Conservation (phyloP, 2,797 vertebrate genomes). For the Phaenicophaeus curvirostris region DNA sequence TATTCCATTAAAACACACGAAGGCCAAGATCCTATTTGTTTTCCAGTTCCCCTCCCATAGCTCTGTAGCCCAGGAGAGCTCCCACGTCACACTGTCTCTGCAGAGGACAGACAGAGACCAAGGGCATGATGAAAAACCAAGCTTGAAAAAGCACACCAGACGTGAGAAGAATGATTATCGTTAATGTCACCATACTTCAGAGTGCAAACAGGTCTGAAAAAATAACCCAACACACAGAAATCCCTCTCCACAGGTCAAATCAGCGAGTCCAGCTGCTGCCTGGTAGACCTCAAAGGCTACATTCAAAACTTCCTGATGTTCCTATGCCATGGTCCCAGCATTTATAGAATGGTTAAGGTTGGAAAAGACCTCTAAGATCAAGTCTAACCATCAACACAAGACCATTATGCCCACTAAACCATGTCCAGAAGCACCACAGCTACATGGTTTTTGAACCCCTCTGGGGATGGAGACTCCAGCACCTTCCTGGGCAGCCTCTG, state of each 20-base stretch:
- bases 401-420: too few relatives aligned
- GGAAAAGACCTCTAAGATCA: too few relatives aligned
- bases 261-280: background rate
- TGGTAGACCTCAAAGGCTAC: background rate
- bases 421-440: too few relatives aligned
- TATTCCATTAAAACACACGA: background rate
- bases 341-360: too few relatives aligned
- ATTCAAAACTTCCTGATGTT: rapidly evolving
- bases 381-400: too few relatives aligned
- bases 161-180: rapidly evolving
- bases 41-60: background rate
- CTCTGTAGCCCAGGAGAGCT: background rate
- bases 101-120: background rate
- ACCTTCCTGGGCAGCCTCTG: too few relatives aligned
- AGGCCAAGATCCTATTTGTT: background rate
- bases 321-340: rapidly evolving
- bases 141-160: background rate
- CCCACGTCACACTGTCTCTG: background rate
- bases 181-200: background rate
- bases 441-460: too few relatives aligned
- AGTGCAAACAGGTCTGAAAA: background rate
- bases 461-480: too few relatives aligned
- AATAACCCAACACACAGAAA: background rate
- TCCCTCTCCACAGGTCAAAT: background rate
- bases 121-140: rapidly evolving